A percentile compares a stretch with the other conserved stretches of the same genome.
phyloP scores from a whole-genome alignment of 23 tunicate genomes.

The Trididemnum miniatum region DNA sequence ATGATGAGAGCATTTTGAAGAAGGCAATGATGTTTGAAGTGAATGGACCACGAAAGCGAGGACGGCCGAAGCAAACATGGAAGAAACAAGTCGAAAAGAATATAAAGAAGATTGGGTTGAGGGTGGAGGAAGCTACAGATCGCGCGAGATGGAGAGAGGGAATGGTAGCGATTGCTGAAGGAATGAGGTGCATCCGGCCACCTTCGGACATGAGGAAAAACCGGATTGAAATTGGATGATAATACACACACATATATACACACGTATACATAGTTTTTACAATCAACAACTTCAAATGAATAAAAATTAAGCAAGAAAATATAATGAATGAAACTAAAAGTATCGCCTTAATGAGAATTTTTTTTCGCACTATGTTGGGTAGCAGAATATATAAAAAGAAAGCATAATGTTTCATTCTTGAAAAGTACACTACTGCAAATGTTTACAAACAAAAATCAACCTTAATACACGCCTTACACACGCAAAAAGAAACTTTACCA shows the following conservation, averaged over 20 bases:
- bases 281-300: background rate
- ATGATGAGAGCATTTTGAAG: too few species aligned
- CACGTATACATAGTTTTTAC: background rate
- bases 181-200: too few species aligned
- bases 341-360: background rate
- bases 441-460: background rate
- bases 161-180: too few species aligned
- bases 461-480: slow-evolving; percentile 1
- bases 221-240: too few species aligned
- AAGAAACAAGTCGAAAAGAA: too few species aligned
- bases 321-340: background rate
- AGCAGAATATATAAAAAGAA: background rate
- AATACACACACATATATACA: background rate
- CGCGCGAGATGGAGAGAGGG: too few species aligned
- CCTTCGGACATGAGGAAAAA: too few species aligned
- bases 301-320: background rate
- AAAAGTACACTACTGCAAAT: background rate
- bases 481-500: slow-evolving; percentile 1
- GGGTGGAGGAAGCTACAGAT: too few species aligned
- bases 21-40: too few species aligned
- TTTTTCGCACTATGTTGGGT: background rate
- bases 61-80: too few species aligned
- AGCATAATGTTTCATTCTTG: background rate
- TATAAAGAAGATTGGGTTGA: too few species aligned
- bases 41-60: too few species aligned